Percentiles rank a stretch among this genome's conserved stretches.
These are phyloP conservation scores for Scrobipalpa atriplicella DNA, from an alignment of 2,888 invertebrate genomes.

Conservation along the genomic window DNA sequence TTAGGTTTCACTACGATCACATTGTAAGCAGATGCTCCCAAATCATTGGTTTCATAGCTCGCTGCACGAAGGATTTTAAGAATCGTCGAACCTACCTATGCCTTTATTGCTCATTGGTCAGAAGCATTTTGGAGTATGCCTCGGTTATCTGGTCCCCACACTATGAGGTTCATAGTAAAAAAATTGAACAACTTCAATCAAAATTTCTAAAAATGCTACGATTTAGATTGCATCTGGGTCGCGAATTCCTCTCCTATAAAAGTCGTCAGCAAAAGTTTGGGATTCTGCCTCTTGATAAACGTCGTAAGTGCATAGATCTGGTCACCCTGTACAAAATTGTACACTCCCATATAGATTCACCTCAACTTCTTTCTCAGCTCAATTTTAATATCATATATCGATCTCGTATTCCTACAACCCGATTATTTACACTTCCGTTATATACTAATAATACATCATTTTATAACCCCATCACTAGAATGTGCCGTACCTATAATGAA, in stretches of 20 bases:
- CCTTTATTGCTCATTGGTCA: neutral
- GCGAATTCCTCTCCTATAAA: neutral
- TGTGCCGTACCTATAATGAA: no score
- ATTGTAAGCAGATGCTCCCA: neutral
- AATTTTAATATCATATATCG: conserved; percentile 5
- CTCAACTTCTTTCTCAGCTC: neutral
- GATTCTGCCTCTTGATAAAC: neutral
- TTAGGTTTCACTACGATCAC: conserved; percentile 6
- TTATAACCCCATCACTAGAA: no score
- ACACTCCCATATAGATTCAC: conserved; percentile 7
- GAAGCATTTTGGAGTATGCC: conserved; percentile 1
- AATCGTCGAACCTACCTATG: neutral
- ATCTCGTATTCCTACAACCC: conserved; percentile 5
- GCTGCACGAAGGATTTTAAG: neutral
- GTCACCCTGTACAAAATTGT: conserved; percentile 12
- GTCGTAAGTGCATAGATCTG: conserved; percentile 6
- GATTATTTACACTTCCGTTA: no score
- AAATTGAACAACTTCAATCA: conserved; percentile 2
- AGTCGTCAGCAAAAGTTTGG: neutral
- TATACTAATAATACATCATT: no score
- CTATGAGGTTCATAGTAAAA: conserved; percentile 8
- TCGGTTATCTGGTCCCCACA: conserved; percentile 15
- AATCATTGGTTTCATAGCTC: conserved; percentile 4
- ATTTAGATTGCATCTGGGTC: neutral
- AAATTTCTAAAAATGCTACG: neutral